Base-by-base conservation (phyloP, 2,888 invertebrate species). In the Meteorus colon region DNA sequence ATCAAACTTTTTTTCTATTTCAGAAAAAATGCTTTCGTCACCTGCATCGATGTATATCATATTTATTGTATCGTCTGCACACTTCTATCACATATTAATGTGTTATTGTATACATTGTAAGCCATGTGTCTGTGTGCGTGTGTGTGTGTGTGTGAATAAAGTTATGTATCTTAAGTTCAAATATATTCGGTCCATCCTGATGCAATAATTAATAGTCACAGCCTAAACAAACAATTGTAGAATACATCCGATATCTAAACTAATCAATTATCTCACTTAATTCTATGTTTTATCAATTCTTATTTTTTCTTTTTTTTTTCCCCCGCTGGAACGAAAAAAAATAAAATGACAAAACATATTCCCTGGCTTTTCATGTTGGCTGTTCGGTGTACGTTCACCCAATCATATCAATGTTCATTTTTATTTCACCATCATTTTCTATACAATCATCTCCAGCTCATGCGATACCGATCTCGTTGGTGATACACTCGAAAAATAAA, bases 1-100 rank as follows among this genome's bases (percentile, higher is more conserved):
- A 6, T 24, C 5, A 55, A 24, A n/a, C 10, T 55, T 55, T n/a
- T 55, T 55, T 55, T 24, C n/a, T 19, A n/a, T n/a, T 8, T n/a
- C 4, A 55, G n/a, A 55, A 24, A 55, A 62, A 45, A 51, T 65
- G 37, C 34, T 65, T 75, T 75, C 70, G 70, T 75, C 70, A 51
- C 37, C 70, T 41, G 60, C 60, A 19, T 74, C 67, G 67, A 74
- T 74, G 73, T 74, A 72, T 62, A 67, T 74, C n/a, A 55, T 55
- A 55, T 55, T 55, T 55, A 55, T 55, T 55, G 55, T 55, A 55
- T 19, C 55, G 8, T 55, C 55, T 24, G 6, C 19, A 55, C 1
- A 55, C n/a, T 55, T 55, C 4, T 55, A 19, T 55, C n/a, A 19
- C 6, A 19, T 19, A 55, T 55, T n/a, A 19, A 24, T 55, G n/a